phyloP scores from a whole-genome alignment of 2,888 invertebrate genomes.

The Priocnemis perturbator region DNA sequence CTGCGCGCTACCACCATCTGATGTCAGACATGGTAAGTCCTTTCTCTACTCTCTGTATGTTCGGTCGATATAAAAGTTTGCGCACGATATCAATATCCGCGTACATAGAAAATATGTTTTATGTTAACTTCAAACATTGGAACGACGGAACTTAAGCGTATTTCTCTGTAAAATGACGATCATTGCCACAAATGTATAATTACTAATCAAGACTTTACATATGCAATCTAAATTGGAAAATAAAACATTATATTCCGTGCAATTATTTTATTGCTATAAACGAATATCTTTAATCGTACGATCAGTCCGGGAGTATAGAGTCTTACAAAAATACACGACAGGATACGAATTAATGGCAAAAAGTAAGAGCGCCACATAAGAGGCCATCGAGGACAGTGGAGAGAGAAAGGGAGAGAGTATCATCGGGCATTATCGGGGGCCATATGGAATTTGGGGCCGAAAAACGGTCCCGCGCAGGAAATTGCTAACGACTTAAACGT shows the following conservation, averaged over 20 bases:
- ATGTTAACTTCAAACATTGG: no score
- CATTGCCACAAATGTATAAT: no score
- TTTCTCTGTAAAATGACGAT: no score
- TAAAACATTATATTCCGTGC: no score
- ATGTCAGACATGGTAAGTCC: no score
- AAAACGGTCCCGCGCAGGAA: constrained; percentile 73
- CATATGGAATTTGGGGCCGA: constrained; percentile 73
- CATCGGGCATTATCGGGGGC: constrained; percentile 69
- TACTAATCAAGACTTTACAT: no score
- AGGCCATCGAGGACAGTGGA: not conserved
- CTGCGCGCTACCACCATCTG: not conserved
- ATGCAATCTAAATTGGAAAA: no score
- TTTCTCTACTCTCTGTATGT: not conserved
- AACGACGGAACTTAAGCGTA: no score
- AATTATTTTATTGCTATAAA: not conserved
- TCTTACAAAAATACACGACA: not conserved
- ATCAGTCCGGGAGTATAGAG: not conserved
- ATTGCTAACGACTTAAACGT: constrained; percentile 75
- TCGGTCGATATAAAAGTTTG: constrained; percentile 4
- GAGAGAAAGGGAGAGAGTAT: constrained; percentile 45
- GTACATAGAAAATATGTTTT: no score
- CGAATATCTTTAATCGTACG: not conserved
- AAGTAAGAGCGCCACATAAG: constrained; percentile 2
- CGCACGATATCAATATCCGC: no score
- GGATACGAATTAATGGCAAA: not conserved